Evolutionary conservation across 2,797 vertebrate species (phyloP), one percentile per base, ranked within the genome.

Genomic region (Eulemur rubriventer): DNA sequence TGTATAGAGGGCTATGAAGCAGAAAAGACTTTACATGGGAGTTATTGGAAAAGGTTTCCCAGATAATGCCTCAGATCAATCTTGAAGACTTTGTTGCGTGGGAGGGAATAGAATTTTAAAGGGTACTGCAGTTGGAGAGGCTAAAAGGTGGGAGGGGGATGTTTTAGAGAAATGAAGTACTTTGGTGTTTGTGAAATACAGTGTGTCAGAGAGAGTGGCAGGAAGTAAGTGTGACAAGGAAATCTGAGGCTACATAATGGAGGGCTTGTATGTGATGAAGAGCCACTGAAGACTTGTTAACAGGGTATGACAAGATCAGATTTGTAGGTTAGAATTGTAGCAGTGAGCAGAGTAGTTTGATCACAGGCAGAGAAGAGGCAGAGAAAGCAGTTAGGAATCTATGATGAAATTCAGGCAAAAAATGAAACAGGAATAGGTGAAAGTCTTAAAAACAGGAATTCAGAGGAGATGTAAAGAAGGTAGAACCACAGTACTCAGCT

Each of bases 351-450:
- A 82, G 20, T 69, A 67, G 61, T 80, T 94, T 90, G 46, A 84
- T 83, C 65, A 83, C 4, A 91, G 72, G 35, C 28, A 50, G 41
- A 94, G 52, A 90, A 33, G 81, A 91, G 28, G 4, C 52, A 85
- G 52, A 80, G 67, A 12, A 93, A 70, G 38, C 20, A 46, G 43
- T 35, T n/a, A 91, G 50, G 70, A 80, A 33, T 24, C 86, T 90
- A n/a, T 28, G 35, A 52, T 73, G 30, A 95, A 92, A 52, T 85
- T 95, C 46, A 79, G 81, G 16, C 30, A 86, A 91, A 43, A 91
- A 55, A 83, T 55, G 41, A 65, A 85, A 76, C 41, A 72, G 89
- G 17, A 52, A 87, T 7, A 8, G 3, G n/a, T 35, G 11, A 33
- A 75, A 24, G 17, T 80, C 17, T 86, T 92, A 70, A 67, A 43